Evolutionary conservation across 53 echinoderm and acorn worm genomes (phyloP), one percentile per base, ranked within the genome.

Genomic region (Stichopus horrens): DNA sequence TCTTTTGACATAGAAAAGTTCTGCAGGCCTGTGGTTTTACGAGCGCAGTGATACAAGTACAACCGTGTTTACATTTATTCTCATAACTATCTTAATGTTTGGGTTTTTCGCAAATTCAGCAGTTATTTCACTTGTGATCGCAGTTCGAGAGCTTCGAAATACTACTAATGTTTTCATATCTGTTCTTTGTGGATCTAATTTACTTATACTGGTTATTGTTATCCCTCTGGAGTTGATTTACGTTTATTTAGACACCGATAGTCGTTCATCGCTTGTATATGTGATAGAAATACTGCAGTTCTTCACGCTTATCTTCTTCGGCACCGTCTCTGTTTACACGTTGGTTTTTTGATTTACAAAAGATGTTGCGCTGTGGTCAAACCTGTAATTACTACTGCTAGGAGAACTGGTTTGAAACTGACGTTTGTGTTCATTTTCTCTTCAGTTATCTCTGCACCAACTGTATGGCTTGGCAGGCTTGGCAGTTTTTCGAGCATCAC

Each of bases 141-240:
- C 53, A 19, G 55, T 79, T 79, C 79, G 79, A 53, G 79, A 79
- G 8, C 79, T 79, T 52, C 51, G 79, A 52, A 79, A 79, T 19
- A 5, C 79, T 16, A 4, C 79, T 79, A 79, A 79, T 79, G 53
- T 79, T 9, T 79, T 79, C 18, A 79, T 79, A 52, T 79, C 55
- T 9, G 18, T 79, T 37, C 37, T 37, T 37, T 37, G 37, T 37
- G 37, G 37, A 37, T 37, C 37, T 0, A 37, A 37, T 37, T 52
- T 54, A 9, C 18, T 79, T 79, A 57, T 81, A 19, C 53, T 81
- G 8, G n/a, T 56, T 58, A 81, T 18, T 18, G 21, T 81, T 23
- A 0, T 58, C 56, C 81, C 81, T 1, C 0, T 81, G 0, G 81
- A 81, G 5, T 18, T 16, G n/a, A 18, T 20, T 4, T 18, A 18